These are phyloP conservation scores for Epinephelus cyanopodus DNA, from an alignment of 2,113 vertebrate species.

Conservation along the genomic window DNA sequence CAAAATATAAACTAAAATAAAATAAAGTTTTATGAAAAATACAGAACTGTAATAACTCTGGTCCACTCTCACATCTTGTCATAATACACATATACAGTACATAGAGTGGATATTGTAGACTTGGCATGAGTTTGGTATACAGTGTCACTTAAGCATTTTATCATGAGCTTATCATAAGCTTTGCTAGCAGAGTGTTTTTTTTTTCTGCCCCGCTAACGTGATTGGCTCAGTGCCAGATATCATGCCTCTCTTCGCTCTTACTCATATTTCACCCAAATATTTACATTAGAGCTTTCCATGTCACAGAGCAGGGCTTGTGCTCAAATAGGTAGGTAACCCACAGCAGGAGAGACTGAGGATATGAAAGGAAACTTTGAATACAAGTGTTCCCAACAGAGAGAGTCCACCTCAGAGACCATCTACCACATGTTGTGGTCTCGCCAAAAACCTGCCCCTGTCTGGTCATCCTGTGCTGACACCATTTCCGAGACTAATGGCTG, in stretches of 20 bases:
- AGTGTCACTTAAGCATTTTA: constrained; percentile 44
- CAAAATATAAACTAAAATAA: too few species aligned
- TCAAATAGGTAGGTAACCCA: constrained; percentile 5
- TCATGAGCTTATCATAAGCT: constrained; percentile 32
- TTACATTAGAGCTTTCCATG: constrained; percentile 22
- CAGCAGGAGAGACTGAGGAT: neutral
- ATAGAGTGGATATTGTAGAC: constrained; percentile 9
- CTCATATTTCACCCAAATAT: constrained; percentile 49
- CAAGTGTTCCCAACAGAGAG: neutral
- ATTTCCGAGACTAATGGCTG: too few species aligned
- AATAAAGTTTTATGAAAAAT: too few species aligned
- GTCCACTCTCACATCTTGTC: neutral
- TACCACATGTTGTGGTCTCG: neutral
- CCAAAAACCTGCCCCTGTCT: neutral
- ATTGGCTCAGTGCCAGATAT: constrained; percentile 16
- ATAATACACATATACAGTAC: neutral
- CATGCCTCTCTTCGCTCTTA: constrained; percentile 11
- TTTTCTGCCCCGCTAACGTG: neutral
- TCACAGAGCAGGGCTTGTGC: neutral
- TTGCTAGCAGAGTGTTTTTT: neutral
- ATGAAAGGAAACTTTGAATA: neutral
- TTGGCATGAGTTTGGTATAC: constrained; percentile 35
- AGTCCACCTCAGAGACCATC: neutral
- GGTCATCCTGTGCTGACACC: neutral
- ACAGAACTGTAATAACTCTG: too few species aligned